Base-by-base conservation (phyloP, 1,140 invertebrate genomes). In the Megalonaias nervosa region DNA sequence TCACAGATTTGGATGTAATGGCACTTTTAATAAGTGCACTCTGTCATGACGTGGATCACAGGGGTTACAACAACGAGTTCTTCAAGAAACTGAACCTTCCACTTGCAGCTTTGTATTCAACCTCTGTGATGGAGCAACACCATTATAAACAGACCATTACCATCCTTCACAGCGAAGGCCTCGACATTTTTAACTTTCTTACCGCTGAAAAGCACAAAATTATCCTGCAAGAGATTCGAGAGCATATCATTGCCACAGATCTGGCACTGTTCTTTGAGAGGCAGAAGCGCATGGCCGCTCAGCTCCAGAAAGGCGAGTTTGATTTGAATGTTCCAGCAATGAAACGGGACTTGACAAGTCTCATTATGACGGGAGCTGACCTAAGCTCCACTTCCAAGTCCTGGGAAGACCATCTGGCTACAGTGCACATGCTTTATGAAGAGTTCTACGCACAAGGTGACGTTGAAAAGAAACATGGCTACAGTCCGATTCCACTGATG, bases 401-500 rank as follows among this genome's bases (percentile, higher is more conserved):
- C 4, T 88, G 86, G 87, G 66, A 75, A 16, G 82, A 77, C 23
- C 84, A 87, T 38, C 65, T 81, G 57, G 57, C 64, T 68, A 86
- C 83, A 23, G 84, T 81, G 12, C 74, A 81, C 21, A 61, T 74
- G 15, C 78, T 89, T 1, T 86, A 87, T 66, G 80, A 85, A 56
- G 87, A 89, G 67, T 89, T 89, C 66, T 89, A 85, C 67, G 73
- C 74, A 58, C 87, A 87, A 91, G 93, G 93, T 26, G 95, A 96
- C 86, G 93, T 93, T 31, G 95, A 96, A 88, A 91, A 93, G 79
- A 92, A 91, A 16, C 92, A 92, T 56, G 95, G 95, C 1, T 92
- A 93, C 71, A 91, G 87, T 61, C 95, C 95, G 0, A 93, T 95
- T 60, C 93, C 95, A 0, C 95, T 96, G 94, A 96, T 96, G 95